These are phyloP conservation scores for Lysandra coridon DNA, from an alignment of 2,888 invertebrate genomes.

Conservation along the genomic window DNA sequence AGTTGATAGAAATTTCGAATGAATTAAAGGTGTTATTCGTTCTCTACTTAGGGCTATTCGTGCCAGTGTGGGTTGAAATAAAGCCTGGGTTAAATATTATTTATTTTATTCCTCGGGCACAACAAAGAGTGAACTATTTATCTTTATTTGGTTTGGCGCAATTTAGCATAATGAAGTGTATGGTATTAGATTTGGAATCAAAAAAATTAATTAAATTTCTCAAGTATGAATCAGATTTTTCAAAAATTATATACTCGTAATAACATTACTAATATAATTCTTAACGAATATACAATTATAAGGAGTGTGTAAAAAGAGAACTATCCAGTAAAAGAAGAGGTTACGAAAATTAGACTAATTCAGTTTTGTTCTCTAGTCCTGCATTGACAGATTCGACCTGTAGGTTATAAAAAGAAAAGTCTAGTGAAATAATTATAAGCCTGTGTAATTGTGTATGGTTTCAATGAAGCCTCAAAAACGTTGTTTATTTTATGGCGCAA, in stretches of 20 bases:
- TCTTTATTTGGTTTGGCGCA: no score
- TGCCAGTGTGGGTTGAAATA: neutral
- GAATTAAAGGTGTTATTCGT: neutral
- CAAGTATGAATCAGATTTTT: no score
- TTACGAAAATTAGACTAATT: no score
- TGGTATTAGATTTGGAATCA: neutral
- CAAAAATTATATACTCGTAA: no score
- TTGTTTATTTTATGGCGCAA: neutral
- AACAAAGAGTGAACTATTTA: no score
- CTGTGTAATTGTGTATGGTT: conserved; percentile 23
- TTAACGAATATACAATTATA: no score
- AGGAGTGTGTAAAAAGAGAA: no score
- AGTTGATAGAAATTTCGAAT: neutral
- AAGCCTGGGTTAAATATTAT: neutral
- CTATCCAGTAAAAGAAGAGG: no score
- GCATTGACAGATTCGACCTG: neutral
- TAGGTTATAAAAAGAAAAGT: conserved; percentile 13
- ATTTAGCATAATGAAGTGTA: no score
- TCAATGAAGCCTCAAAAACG: conserved; percentile 16
- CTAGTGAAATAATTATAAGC: conserved; percentile 25
- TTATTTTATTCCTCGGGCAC: no score
- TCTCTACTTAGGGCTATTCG: neutral
- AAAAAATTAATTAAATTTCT: neutral
- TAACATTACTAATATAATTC: no score
- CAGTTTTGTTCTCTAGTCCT: neutral